Percentiles rank a stretch among this genome's conserved stretches.
Evolutionary conservation across 2,113 vertebrate species (phyloP).

Genomic region (Microtus pennsylvanicus): DNA sequence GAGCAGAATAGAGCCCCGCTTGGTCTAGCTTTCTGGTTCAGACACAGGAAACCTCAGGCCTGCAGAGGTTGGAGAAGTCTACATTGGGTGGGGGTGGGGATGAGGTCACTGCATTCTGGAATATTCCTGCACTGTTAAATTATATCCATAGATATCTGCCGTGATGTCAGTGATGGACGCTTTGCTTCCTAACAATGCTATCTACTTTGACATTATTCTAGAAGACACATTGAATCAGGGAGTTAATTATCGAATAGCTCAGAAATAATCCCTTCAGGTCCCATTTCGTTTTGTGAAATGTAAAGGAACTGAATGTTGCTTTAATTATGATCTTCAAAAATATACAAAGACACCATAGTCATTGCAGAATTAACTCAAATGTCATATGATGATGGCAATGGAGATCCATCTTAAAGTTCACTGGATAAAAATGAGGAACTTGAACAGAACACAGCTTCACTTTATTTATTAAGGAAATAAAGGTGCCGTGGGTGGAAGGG

Average conservation of each 20-base stretch:
- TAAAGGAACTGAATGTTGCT: neutral
- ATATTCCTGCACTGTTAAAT: neutral
- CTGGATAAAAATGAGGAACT: neutral
- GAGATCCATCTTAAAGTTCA: neutral
- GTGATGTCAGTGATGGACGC: neutral
- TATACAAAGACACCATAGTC: neutral
- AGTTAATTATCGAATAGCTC: neutral
- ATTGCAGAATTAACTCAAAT: neutral
- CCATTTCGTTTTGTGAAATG: neutral
- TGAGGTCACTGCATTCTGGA: neutral
- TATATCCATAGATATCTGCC: neutral
- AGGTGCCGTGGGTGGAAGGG: neutral
- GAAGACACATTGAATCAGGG: neutral
- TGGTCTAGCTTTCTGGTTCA: neutral
- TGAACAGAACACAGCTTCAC: neutral
- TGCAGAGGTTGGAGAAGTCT: neutral
- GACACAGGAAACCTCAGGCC: neutral
- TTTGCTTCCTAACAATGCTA: neutral
- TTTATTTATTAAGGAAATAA: too few relatives aligned
- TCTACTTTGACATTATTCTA: neutral
- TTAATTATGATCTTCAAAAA: neutral
- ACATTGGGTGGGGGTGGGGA: neutral
- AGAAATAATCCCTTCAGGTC: neutral
- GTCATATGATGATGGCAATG: neutral
- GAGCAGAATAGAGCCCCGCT: neutral